Evolutionary conservation across 2,113 vertebrate species (phyloP), one percentile per base, ranked within the genome.

Genomic region (Arvicanthis niloticus): DNA sequence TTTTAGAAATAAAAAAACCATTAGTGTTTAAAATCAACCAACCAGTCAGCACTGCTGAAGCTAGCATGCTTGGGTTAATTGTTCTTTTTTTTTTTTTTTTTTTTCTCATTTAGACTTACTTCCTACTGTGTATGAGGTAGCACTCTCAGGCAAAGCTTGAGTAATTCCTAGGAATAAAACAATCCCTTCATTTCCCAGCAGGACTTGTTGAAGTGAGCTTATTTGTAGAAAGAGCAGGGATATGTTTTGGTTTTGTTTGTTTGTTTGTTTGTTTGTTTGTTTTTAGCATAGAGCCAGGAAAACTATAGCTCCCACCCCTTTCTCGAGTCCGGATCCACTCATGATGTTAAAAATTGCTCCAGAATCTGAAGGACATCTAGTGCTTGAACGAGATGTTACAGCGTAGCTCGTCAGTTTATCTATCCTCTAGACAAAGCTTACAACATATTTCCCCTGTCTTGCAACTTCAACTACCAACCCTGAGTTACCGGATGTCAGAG

Each of bases 1-100:
- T 88, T 91, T 84, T 93, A 89, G 96, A 93, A 97, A 93, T 92
- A 78, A 96, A 91, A 96, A 67, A 62, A 88, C 93, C 94, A 73
- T 34, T 15, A 65, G 48, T n/a, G 92, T 97, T 97, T 77, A 77
- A 96, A 94, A 93, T 81, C 91, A 96, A 51, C 67, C 26, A n/a
- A 40, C 70, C 89, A 90, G 45, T 86, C 73, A 73, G 42, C 91
- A 78, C 84, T 81, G 78, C 72, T 45, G 67, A 89, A 21, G 87
- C 80, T 87, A 62, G 70, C 85, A 85, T 40, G 68, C 88, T 95
- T 51, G 80, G 70, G 67, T 87, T 93, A 89, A 97, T 91, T 97
- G 92, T n/a, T n/a, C n/a, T n/a, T n/a, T n/a, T n/a, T n/a, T n/a
- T n/a, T n/a, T n/a, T n/a, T n/a, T n/a, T 88, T 95, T 93, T 93